A percentile compares a stretch with the other conserved stretches of the same genome.
Evolutionary conservation across 2,797 vertebrate species (phyloP).

Genomic region (Coranthus polyacanthus): DNA sequence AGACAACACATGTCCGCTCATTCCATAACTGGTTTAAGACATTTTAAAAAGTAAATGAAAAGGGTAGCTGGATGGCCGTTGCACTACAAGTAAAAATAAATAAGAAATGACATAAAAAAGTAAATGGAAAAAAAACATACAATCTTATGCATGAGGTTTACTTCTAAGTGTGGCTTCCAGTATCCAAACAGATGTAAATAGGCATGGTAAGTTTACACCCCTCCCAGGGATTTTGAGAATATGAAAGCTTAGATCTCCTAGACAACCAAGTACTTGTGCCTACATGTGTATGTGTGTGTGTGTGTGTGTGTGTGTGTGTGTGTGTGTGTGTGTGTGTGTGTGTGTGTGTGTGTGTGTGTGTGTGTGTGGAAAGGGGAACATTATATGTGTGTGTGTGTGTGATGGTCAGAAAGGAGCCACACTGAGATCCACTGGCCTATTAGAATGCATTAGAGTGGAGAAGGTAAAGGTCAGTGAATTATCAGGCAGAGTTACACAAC

Average conservation of each 20-base stretch:
- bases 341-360: constrained; percentile 25
- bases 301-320: constrained; percentile 16
- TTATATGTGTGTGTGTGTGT: constrained; percentile 40
- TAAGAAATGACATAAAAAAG: background rate
- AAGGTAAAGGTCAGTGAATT: constrained; percentile 82
- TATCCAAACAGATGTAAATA: constrained; percentile 9
- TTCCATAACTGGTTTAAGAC: background rate
- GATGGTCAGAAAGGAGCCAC: constrained; percentile 38
- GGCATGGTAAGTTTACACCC: constrained; percentile 4
- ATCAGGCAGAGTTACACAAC: constrained; percentile 78
- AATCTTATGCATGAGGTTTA: too few species aligned
- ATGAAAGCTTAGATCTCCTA: constrained; percentile 61
- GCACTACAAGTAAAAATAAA: too few species aligned
- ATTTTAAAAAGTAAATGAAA: too few species aligned
- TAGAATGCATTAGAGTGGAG: constrained; percentile 79
- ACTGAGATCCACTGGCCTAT: constrained; percentile 64
- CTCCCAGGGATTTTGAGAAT: constrained; percentile 30
- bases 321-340: constrained; percentile 15
- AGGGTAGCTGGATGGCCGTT: too few species aligned
- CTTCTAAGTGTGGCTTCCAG: too few species aligned
- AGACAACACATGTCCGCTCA: too few species aligned
- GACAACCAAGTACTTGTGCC: constrained; percentile 56
- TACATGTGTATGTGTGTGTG: constrained; percentile 26
- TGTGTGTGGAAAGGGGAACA: constrained; percentile 19
- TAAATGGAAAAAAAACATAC: too few species aligned